Percentiles rank a stretch among this genome's conserved stretches.
phyloP scores from a whole-genome alignment of 2,113 vertebrate species.

The Marmota monax region DNA sequence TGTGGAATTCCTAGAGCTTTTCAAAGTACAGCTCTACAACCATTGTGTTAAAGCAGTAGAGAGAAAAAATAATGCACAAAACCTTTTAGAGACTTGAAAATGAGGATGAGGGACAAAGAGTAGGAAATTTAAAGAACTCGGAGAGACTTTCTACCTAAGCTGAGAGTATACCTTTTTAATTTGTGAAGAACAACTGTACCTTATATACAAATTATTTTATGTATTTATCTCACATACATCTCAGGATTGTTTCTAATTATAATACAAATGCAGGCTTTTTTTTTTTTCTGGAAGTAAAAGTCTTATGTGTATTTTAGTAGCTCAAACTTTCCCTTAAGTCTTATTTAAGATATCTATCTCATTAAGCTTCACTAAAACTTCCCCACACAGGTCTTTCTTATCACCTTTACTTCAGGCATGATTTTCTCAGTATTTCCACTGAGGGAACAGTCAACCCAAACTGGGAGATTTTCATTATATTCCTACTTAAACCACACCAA shows the following conservation, averaged over 20 bases:
- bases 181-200: background rate
- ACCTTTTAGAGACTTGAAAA: background rate
- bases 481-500: background rate
- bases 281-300: background rate
- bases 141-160: background rate
- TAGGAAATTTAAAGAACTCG: background rate
- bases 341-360: background rate
- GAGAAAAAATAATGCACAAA: background rate
- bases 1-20: background rate
- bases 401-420: background rate
- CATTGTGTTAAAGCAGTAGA: background rate
- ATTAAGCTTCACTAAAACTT: background rate
- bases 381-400: background rate
- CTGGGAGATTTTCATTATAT: background rate
- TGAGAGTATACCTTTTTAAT: background rate
- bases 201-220: background rate
- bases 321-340: background rate
- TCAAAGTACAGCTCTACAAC: background rate
- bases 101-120: background rate
- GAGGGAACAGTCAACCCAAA: background rate
- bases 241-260: background rate
- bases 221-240: background rate
- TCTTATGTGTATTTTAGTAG: background rate
- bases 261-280: background rate
- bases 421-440: background rate